Percentiles rank a stretch among this genome's conserved stretches.
Conservation (phyloP, 2,797 vertebrate genomes). For the Garrulus glandarius region DNA sequence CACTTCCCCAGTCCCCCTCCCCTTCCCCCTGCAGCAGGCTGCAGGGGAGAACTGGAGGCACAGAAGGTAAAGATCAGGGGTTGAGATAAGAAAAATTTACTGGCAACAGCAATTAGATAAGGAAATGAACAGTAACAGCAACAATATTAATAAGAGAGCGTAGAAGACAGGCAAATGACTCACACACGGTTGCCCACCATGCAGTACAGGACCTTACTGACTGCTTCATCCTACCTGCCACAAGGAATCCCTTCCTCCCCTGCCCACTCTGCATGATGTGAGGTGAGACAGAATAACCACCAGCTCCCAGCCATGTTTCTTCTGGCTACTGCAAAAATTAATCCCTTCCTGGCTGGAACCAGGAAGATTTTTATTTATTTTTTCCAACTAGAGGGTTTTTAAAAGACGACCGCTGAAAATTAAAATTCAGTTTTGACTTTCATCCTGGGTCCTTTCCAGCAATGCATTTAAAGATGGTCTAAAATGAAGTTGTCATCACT, state of each 20-base stretch:
- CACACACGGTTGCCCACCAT: too few relatives aligned
- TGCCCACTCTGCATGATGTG: neutral
- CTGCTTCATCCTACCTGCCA: neutral
- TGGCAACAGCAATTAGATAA: neutral
- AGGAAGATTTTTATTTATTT: neutral
- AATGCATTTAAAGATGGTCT: neutral
- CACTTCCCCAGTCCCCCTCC: rapidly evolving
- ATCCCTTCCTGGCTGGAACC: neutral
- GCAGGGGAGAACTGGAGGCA: neutral
- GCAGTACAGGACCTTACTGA: rapidly evolving
- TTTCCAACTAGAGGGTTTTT: neutral
- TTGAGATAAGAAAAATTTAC: neutral
- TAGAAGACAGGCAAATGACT: neutral
- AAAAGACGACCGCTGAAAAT: neutral
- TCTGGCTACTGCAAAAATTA: neutral
- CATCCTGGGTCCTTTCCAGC: neutral
- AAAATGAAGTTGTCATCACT: neutral
- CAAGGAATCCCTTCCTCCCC: neutral
- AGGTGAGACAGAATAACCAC: neutral
- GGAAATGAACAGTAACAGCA: neutral
- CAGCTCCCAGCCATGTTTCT: neutral
- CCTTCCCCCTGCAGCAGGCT: neutral
- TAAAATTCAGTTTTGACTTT: neutral
- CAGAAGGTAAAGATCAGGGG: neutral
- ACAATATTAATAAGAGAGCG: rapidly evolving